Conservation (phyloP, 2,888 invertebrate species). For the Drosophila koepferae region DNA sequence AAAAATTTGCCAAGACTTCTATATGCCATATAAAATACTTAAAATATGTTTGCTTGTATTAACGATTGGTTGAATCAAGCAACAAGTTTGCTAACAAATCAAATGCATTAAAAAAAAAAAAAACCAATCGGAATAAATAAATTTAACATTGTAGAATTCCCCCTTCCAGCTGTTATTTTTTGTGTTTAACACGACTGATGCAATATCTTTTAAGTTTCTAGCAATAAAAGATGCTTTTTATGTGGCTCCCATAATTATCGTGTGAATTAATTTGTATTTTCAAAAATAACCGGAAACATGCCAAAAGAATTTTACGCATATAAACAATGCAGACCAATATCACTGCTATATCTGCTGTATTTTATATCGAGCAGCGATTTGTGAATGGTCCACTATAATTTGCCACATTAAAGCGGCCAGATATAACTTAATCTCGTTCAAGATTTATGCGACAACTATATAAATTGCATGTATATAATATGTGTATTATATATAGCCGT, state of each 20-base stretch:
- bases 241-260: background rate
- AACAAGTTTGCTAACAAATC: background rate
- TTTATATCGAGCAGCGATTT: constrained; percentile 56
- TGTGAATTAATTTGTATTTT: constrained; percentile 20
- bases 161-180: background rate
- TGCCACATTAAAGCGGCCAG: constrained; percentile 43
- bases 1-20: too few relatives aligned
- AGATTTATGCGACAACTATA: constrained; percentile 61
- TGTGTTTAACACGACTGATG: background rate
- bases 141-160: background rate
- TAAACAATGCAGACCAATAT: constrained; percentile 12
- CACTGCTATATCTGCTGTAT: constrained; percentile 5
- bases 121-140: background rate
- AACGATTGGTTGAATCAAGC: too few relatives aligned
- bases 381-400: constrained; percentile 53
- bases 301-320: constrained; percentile 9
- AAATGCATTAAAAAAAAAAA: background rate
- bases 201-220: constrained; percentile 1
- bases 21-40: too few relatives aligned
- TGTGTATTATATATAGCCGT: background rate
- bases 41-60: too few relatives aligned
- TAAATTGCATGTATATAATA: constrained; percentile 19
- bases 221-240: constrained; percentile 9
- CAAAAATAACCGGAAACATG: constrained; percentile 38
- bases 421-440: constrained; percentile 47